These are phyloP conservation scores for Rhagophthalmus giganteus DNA, from an alignment of 2,888 invertebrate genomes.

Conservation along the genomic window DNA sequence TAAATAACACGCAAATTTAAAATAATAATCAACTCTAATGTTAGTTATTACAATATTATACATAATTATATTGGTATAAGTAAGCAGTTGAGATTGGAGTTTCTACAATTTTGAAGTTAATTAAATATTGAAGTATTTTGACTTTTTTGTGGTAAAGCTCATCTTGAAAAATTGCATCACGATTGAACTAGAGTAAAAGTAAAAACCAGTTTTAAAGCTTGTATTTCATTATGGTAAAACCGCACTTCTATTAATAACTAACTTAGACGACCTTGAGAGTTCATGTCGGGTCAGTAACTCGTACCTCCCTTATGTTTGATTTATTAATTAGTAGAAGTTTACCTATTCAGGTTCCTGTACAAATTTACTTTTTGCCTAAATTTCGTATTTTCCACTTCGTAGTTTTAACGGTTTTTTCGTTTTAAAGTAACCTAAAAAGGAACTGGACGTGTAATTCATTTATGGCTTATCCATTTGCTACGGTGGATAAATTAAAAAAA, in stretches of 20 bases:
- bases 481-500: too few species aligned
- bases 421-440: background rate
- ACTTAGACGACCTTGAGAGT: slow-evolving; percentile 36
- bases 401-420: too few species aligned
- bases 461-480: too few species aligned
- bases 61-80: too few species aligned
- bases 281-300: slow-evolving; percentile 35
- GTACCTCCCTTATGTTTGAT: slow-evolving; percentile 23
- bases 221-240: slow-evolving; percentile 30
- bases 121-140: slow-evolving; percentile 3
- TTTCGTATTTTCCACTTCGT: too few species aligned
- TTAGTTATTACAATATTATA: too few species aligned
- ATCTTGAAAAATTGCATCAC: slow-evolving; percentile 33
- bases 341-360: slow-evolving; percentile 2
- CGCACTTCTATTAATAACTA: slow-evolving; percentile 35
- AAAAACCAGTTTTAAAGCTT: slow-evolving; percentile 27
- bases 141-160: slow-evolving; percentile 13
- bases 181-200: slow-evolving; percentile 22
- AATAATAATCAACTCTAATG: too few species aligned
- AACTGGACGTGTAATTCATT: background rate
- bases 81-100: too few species aligned
- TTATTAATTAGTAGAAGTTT: slow-evolving; percentile 16
- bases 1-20: too few species aligned
- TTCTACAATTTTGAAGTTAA: too few species aligned
- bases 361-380: background rate